phyloP scores from a whole-genome alignment of 1,140 invertebrate genomes.

The Saxidomus purpurata region DNA sequence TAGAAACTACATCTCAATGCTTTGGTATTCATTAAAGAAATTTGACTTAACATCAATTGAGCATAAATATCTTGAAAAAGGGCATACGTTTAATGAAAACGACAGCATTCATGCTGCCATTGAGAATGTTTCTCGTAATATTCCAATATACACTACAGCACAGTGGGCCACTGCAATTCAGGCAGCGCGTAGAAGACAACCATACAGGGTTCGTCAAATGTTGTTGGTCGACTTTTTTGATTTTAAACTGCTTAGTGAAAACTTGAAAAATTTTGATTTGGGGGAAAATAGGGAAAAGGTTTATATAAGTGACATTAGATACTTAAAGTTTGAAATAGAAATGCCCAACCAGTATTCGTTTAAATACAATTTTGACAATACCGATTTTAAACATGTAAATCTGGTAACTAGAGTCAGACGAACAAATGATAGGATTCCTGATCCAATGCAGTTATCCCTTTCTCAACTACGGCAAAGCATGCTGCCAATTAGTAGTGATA shows the following conservation, averaged over 20 bases:
- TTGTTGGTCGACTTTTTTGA: neutral
- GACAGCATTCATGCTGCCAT: constrained; percentile 40
- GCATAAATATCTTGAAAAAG: constrained; percentile 18
- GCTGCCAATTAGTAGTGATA: neutral
- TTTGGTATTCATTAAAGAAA: constrained; percentile 28
- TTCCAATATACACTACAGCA: neutral
- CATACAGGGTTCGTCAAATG: neutral
- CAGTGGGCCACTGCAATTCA: too few species aligned
- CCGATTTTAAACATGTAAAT: neutral
- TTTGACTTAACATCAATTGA: constrained; percentile 30
- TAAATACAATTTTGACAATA: neutral
- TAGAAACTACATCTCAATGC: constrained; percentile 37
- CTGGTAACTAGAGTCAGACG: neutral
- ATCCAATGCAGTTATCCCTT: neutral
- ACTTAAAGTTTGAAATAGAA: neutral
- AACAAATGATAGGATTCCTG: neutral
- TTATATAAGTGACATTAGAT: neutral
- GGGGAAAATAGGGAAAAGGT: neutral
- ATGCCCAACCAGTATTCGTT: neutral
- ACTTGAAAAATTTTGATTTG: neutral
- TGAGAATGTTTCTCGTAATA: neutral
- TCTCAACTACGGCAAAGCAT: neutral
- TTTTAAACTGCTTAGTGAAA: neutral
- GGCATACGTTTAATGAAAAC: constrained; percentile 41
- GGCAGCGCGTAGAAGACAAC: too few species aligned